Evolutionary conservation across 2,797 vertebrate species (phyloP), one percentile per base, ranked within the genome.

Genomic region (Chlorospingus semifuscus): DNA sequence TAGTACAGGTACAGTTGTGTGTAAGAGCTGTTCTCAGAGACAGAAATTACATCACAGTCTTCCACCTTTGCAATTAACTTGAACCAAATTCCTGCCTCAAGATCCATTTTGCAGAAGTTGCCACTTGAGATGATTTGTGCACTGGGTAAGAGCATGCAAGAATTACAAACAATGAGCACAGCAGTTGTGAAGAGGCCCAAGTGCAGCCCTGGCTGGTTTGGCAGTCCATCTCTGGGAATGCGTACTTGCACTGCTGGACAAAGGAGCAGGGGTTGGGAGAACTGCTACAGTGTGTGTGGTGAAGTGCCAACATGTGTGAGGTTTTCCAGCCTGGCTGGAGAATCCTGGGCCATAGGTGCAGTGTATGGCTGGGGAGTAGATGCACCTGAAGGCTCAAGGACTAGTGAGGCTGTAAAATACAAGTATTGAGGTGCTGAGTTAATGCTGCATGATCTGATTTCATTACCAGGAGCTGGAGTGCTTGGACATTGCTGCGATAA

Each of bases 101-200:
- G 68, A 89, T 92, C 79, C 47, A 46, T 66, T 77, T 56, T 89
- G 75, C 82, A 76, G 75, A 95, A 94, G 82, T 53, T 94, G 77
- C 61, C 91, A 37, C 91, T 70, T 44, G 21, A 69, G 74, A 49
- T 27, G 63, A 69, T 65, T 69, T 56, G 50, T 59, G 61, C 29
- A 2, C 6, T 32, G 47, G 37, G 4, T 55, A 44, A 85, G 60
- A 6, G 21, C n/a, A 22, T 0, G 2, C 87, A 41, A 52, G 74
- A 65, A 44, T 55, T 87, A 77, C 64, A 56, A 79, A 65, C 70
- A 53, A 36, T 10, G 74, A 89, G 60, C 71, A 86, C 68, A 88
- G 70, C 66, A 65, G 63, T 19, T 32, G 60, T 61, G 93, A 44
- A 78, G 77, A 89, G 34, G 41, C 60, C 0, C 8, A n/a, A 42